Conservation (phyloP, 2,797 vertebrate species). For the Vireo griseus region DNA sequence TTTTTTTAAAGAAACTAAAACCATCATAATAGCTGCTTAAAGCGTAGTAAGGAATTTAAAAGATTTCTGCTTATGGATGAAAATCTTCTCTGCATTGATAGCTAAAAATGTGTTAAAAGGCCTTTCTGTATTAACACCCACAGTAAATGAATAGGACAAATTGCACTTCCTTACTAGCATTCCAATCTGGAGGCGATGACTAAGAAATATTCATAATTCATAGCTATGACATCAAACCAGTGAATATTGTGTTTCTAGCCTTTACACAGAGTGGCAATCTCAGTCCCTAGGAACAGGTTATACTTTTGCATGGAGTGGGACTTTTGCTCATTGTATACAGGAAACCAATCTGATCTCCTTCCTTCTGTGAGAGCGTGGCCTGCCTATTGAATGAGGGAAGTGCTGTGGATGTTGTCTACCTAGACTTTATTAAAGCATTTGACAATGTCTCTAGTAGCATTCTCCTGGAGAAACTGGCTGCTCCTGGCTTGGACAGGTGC, state of each 20-base stretch:
- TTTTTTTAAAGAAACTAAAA: not conserved
- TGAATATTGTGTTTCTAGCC: not conserved
- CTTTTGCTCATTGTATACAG: fast-evolving
- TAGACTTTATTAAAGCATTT: not conserved
- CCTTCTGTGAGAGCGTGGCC: fast-evolving
- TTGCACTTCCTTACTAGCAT: slow-evolving; percentile 21
- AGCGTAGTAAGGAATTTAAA: not conserved
- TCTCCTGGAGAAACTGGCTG: not conserved
- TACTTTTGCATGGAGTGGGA: not conserved
- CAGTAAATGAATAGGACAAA: slow-evolving; percentile 39
- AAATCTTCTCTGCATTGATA: slow-evolving; percentile 13
- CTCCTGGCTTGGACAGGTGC: not conserved
- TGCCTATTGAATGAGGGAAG: not conserved
- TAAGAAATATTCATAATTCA: slow-evolving; percentile 53
- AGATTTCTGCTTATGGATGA: not conserved
- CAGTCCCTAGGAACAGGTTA: not conserved
- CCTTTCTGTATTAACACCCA: slow-evolving; percentile 28
- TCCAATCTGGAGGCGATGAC: not conserved
- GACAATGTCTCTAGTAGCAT: not conserved
- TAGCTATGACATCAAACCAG: slow-evolving; percentile 15
- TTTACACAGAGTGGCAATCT: not conserved
- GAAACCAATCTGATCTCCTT: not conserved
- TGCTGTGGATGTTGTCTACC: not conserved
- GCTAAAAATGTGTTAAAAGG: not conserved
- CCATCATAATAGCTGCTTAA: not conserved